Percentiles rank a stretch among this genome's conserved stretches.
These are phyloP conservation scores for Trachurus trachurus DNA, from an alignment of 2,797 vertebrate genomes.

Conservation along the genomic window DNA sequence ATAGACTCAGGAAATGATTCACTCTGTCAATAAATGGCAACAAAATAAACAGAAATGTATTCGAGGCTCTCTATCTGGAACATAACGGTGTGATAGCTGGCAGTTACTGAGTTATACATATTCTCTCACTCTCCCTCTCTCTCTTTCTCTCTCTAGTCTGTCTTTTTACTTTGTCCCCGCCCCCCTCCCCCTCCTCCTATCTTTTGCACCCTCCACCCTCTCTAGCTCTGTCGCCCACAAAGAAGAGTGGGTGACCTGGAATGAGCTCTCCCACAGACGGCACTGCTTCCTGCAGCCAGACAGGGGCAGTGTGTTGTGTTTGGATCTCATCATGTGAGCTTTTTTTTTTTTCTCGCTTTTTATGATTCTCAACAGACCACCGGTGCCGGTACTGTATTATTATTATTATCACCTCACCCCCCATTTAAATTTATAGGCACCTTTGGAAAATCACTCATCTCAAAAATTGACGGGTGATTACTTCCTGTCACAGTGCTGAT, in stretches of 20 bases:
- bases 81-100: slow-evolving; percentile 56
- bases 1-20: slow-evolving; percentile 80
- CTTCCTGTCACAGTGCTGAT: slow-evolving; percentile 69
- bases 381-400: background rate
- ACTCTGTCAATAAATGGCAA: slow-evolving; percentile 70
- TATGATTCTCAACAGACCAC: slow-evolving; percentile 20
- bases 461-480: slow-evolving; percentile 63
- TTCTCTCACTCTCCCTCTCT: slow-evolving; percentile 32
- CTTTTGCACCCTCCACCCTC: slow-evolving; percentile 59
- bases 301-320: slow-evolving; percentile 52
- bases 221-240: slow-evolving; percentile 65
- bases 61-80: slow-evolving; percentile 63
- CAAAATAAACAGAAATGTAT: slow-evolving; percentile 70
- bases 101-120: slow-evolving; percentile 66
- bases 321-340: slow-evolving; percentile 19
- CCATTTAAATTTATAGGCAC: slow-evolving; percentile 44
- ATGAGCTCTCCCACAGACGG: slow-evolving; percentile 67
- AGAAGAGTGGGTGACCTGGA: slow-evolving; percentile 80
- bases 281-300: slow-evolving; percentile 57
- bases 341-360: background rate
- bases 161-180: slow-evolving; percentile 55
- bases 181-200: slow-evolving; percentile 11
- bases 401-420: too few species aligned
- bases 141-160: slow-evolving; percentile 32
- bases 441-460: slow-evolving; percentile 58